Evolutionary conservation across 2,797 vertebrate genomes (phyloP), one percentile per base, ranked within the genome.

Genomic region (Paguma larvata): DNA sequence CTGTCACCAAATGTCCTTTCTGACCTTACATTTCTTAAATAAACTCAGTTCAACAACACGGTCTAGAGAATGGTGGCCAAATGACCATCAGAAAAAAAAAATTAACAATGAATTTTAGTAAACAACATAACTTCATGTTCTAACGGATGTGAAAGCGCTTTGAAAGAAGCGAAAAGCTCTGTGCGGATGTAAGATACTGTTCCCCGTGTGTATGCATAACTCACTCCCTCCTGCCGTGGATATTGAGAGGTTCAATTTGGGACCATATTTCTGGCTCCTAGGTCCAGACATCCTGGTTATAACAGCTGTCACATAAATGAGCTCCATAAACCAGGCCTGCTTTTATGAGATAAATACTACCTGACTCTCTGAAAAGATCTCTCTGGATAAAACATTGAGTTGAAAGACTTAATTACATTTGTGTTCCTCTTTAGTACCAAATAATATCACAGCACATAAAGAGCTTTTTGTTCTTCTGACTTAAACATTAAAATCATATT

Each of bases 301-400:
- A 87, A 78, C 79, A 94, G 72, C 77, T 62, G 85, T 82, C 65
- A 23, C 19, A 70, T n/a, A 80, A 94, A 78, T 21, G 18, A 94
- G 23, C 41, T n/a, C 67, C 44, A 38, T 59, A 85, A 80, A 75
- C n/a, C 12, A 85, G 75, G 6, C 13, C 32, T 84, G 41, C 15
- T 95, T 93, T 67, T 51, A n/a, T 79, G 59, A 93, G 79, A 78
- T 91, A 94, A 96, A 95, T 82, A 41, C 38, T 38, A 19, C 68
- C 80, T 41, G 56, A 56, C 10, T 78, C 79, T 82, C 89, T 95
- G 73, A 84, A 94, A 96, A 89, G 38, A 92, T 88, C 82, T 97
- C 18, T 92, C 72, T 87, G 65, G 56, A 80, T 84, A 79, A 65
- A 92, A 77, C 21, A 59, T 1, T 32, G 51, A 8, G 6, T 70